A percentile compares a stretch with the other conserved stretches of the same genome.
Conservation (phyloP, 2,888 invertebrate species). For the Eilema sororculum region DNA sequence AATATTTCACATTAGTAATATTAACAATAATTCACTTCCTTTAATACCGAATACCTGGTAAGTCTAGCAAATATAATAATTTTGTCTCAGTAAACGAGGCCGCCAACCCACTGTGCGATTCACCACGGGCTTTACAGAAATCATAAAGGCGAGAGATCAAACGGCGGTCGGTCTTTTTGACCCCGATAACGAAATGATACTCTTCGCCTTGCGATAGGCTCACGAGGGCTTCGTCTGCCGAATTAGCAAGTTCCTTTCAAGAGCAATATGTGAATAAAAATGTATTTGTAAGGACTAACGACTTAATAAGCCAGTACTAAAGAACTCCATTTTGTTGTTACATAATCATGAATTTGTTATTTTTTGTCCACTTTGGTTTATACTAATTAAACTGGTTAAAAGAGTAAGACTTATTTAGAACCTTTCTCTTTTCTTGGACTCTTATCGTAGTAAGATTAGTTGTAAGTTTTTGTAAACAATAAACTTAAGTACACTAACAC, state of each 20-base stretch:
- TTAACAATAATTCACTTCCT: background rate
- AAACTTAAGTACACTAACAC: too few species aligned
- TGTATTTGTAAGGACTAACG: background rate
- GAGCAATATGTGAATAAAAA: constrained; percentile 14
- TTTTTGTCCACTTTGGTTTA: background rate
- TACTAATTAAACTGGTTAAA: too few species aligned
- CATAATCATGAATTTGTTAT: background rate
- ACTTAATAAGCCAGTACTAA: background rate
- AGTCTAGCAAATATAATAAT: constrained; percentile 15
- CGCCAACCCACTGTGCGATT: constrained; percentile 39
- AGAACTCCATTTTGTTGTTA: background rate
- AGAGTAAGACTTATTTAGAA: too few species aligned
- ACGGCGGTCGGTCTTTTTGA: constrained; percentile 64
- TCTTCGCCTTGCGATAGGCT: constrained; percentile 52
- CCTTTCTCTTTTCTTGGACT: too few species aligned
- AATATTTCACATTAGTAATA: background rate
- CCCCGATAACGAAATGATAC: constrained; percentile 71
- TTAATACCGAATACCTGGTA: background rate
- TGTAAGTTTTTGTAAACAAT: too few species aligned
- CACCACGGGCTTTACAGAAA: constrained; percentile 57
- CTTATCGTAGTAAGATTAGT: too few species aligned
- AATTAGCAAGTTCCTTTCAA: constrained; percentile 52
- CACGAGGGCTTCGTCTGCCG: constrained; percentile 44
- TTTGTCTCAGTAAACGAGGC: constrained; percentile 29
- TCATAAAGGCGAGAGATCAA: constrained; percentile 76